Evolutionary conservation across 64 coral and sea anemone genomes (phyloP), one percentile per base, ranked within the genome.

Genomic region (Montipora cactus): DNA sequence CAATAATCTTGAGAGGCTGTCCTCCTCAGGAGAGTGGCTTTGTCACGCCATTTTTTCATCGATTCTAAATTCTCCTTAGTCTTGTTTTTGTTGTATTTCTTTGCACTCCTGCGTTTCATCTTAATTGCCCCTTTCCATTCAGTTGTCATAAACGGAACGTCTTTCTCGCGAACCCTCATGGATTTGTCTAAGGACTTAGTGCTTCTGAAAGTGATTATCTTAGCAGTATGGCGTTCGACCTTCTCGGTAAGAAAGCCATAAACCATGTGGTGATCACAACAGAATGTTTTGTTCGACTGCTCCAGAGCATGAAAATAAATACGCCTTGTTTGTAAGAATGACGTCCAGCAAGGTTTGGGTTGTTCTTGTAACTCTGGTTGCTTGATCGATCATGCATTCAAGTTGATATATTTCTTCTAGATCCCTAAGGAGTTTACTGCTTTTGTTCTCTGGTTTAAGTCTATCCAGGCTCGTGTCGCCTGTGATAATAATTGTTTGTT

Each of bases 171-270:
- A 1, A 92, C 81, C 15, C 51, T 76, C 91, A 86, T 87, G 70
- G 73, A 55, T 8, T 59, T 92, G 45, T 88, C 58, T 70, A 94
- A 47, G 47, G 88, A 80, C 76, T 89, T 94, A 11, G 48, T 69
- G 51, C 84, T 94, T 75, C 92, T 92, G 58, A 82, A 92, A 59
- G 46, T 81, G 50, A 92, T 92, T 19, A 94, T 59, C 79, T 94
- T 94, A 6, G 92, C 49, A 22, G 57, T 8, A 69, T 94, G 74
- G 22, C 78, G 18, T 22, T 89, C 88, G 49, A 94, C 76, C 8
- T 7, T 50, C 7, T 76, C 14, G 15, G 21, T 79, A 7, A 88
- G 61, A 79, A 93, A 81, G 49, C 74, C 66, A 44, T 88, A 88
- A 49, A 88, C 51, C 84, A 88, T 78, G 21, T 74, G 51, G 74